Percentiles rank a stretch among this genome's conserved stretches.
Conservation (phyloP, 2,888 invertebrate species). For the Cheilosia scutellata region DNA sequence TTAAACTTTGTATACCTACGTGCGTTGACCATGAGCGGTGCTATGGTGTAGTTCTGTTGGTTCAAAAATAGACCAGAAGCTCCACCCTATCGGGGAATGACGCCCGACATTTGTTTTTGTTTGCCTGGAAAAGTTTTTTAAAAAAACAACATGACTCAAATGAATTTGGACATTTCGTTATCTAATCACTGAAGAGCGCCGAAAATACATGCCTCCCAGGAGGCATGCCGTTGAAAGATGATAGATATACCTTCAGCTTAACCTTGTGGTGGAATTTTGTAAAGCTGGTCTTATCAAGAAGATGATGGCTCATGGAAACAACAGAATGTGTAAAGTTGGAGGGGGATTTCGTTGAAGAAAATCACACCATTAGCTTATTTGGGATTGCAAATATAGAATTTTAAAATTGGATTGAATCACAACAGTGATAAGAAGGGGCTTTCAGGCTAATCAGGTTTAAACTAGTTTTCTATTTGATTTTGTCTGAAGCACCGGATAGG, state of each 20-base stretch:
- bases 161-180: not conserved
- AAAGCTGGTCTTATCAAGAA: not conserved
- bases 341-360: not conserved
- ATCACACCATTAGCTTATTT: not conserved
- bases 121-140: not conserved
- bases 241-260: not conserved
- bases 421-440: no score
- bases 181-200: not conserved
- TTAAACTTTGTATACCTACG: not conserved
- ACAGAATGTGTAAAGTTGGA: not conserved
- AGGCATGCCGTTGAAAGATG: slow-evolving; percentile 1
- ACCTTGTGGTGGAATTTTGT: not conserved
- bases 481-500: no score
- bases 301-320: not conserved
- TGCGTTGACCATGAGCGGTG: no score
- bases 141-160: not conserved
- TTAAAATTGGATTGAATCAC: no score
- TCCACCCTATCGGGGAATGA: not conserved
- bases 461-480: no score
- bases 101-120: not conserved
- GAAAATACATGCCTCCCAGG: not conserved
- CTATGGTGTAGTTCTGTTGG: no score
- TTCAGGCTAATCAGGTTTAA: no score
- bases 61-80: no score
- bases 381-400: not conserved